Base-by-base conservation (phyloP, 2,797 vertebrate genomes). In the Poeciliopsis turneri region DNA sequence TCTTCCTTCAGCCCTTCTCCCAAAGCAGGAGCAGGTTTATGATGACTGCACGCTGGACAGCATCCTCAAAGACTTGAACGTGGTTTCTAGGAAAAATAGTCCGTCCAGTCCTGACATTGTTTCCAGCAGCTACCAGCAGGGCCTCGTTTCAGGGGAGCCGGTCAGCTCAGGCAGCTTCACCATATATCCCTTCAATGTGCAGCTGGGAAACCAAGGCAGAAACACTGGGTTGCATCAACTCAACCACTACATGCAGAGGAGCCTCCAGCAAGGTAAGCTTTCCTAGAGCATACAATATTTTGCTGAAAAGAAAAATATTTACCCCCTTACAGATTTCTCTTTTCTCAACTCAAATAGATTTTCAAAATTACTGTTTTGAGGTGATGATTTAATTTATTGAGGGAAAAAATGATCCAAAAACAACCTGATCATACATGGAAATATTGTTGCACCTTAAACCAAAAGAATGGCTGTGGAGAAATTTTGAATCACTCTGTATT, bases 221-320 rank as follows among this genome's bases (percentile, higher is more conserved):
- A 89, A 83, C 88, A 79, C 79, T 91, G 94, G 90, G 94, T 95
- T 96, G 92, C 90, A 94, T 94, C 94, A 95, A 93, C 95, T 95
- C 93, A 86, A 86, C 86, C 83, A 83, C 76, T 92, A 87, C 47
- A 80, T 92, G 72, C 89, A 90, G 76, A 79, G 79, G 41, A 87
- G 74, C 88, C 87, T 93, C 79, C 92, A 90, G 87, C 91, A 90
- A 95, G 95, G 95, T 96, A 87, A 76, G 23, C 28, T 0, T 55
- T 30, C 2, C 23, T 15, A n/a, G 16, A 5, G 0, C 15, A 57
- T 57, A 28, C 4, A 13, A 13, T 57, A 5, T 30, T 68, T 43
- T 43, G 23, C 23, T 68, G 66, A 13, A 23, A 68, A 41, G 51
- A 3, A 68, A 68, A 68, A 39, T 43, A 25, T 68, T 68, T 41